A percentile compares a stretch with the other conserved stretches of the same genome.
phyloP scores from a whole-genome alignment of 2,888 invertebrate genomes.

The Sialis fuliginosa region DNA sequence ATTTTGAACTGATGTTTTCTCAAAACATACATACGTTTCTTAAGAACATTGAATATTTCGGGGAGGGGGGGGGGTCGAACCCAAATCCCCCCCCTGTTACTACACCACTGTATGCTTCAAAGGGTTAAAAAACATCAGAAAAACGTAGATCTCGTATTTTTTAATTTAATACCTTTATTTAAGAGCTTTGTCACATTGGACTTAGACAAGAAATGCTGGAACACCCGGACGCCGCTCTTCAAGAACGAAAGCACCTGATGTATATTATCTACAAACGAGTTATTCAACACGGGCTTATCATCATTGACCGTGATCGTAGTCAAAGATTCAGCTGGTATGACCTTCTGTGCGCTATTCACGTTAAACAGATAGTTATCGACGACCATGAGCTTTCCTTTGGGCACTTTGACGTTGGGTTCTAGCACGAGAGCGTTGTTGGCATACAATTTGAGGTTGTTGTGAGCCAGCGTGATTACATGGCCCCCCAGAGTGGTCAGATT shows the following conservation, averaged over 20 bases:
- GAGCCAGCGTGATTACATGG: constrained; percentile 21
- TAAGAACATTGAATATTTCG: too few relatives aligned
- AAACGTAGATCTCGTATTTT: too few relatives aligned
- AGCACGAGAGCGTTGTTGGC: constrained; percentile 27
- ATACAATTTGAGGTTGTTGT: constrained; percentile 21
- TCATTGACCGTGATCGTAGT: constrained; percentile 15
- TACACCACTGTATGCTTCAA: too few relatives aligned
- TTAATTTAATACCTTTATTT: constrained; percentile 35
- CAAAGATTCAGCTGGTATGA: constrained; percentile 10
- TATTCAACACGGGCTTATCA: constrained; percentile 11
- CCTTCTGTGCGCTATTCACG: constrained; percentile 8
- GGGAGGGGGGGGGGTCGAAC: too few relatives aligned
- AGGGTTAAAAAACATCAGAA: too few relatives aligned
- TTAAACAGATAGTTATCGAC: constrained; percentile 27
- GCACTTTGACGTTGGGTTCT: constrained; percentile 22
- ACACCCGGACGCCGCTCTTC: constrained; percentile 42
- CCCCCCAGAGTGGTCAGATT: constrained; percentile 30
- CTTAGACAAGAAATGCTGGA: constrained; percentile 40
- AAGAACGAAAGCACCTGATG: constrained; percentile 36
- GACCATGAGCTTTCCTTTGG: constrained; percentile 26
- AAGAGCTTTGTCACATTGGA: constrained; percentile 38
- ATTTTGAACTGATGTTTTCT: too few relatives aligned
- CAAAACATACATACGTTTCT: too few relatives aligned
- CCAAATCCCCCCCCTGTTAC: too few relatives aligned
- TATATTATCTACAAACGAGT: constrained; percentile 23